Percentiles rank a stretch among this genome's conserved stretches.
Evolutionary conservation across 2,888 invertebrate species (phyloP).

Genomic region (Schizaphis graminum): DNA sequence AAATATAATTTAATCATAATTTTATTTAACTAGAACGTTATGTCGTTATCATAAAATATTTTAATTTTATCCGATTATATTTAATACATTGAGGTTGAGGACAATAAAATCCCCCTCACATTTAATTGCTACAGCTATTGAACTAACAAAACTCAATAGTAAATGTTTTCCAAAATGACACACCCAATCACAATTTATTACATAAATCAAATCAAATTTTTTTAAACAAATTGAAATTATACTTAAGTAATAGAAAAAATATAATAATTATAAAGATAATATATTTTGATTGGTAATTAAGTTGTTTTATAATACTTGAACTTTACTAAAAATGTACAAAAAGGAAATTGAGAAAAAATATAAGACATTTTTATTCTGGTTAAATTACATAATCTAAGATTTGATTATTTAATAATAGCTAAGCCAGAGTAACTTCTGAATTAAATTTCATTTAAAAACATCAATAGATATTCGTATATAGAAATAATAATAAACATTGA

Average conservation of each 20-base stretch:
- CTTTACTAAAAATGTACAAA: background rate
- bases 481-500: background rate
- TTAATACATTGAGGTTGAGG: background rate
- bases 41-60: background rate
- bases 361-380: background rate
- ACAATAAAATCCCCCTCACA: conserved; percentile 54
- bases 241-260: background rate
- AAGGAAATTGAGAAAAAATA: background rate
- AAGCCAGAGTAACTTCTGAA: background rate
- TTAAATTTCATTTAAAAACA: background rate
- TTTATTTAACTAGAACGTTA: background rate
- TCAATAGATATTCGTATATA: background rate
- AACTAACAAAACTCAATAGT: background rate
- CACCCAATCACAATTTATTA: background rate
- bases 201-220: background rate
- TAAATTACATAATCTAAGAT: background rate
- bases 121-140: conserved; percentile 21
- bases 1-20: background rate
- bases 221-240: background rate
- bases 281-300: background rate
- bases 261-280: background rate
- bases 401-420: background rate
- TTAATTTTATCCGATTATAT: background rate
- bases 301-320: too few relatives aligned
- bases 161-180: background rate